Conservation (phyloP, 1,140 invertebrate genomes). For the Drosophila lacertosa region DNA sequence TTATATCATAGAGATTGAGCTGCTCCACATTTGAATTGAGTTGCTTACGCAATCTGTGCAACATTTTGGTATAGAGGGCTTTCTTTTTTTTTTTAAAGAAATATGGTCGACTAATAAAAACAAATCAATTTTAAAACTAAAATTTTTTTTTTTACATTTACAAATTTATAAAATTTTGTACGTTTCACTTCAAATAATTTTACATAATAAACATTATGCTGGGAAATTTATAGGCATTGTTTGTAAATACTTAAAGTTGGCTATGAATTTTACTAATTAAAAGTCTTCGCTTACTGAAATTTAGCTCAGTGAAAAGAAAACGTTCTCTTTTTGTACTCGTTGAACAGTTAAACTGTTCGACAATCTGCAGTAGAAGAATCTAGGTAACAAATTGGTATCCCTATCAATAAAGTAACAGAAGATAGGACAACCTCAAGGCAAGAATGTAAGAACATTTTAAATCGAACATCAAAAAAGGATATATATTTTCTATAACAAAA, state of each 20-base stretch:
- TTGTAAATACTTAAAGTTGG: not conserved
- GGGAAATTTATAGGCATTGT: not conserved
- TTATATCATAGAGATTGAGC: not conserved
- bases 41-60: not conserved
- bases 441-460: too few species aligned
- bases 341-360: too few species aligned
- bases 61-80: not conserved
- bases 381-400: not conserved
- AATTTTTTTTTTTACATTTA: not conserved
- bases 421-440: too few species aligned
- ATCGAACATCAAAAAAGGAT: too few species aligned
- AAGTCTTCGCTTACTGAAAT: too few species aligned
- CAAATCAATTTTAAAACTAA: not conserved
- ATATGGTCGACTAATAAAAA: not conserved
- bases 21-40: not conserved
- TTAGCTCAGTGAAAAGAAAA: not conserved
- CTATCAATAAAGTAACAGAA: too few species aligned
- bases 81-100: not conserved
- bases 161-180: conserved; percentile 2
- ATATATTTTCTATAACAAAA: too few species aligned
- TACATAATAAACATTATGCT: not conserved
- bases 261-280: not conserved
- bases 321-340: too few species aligned
- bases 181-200: not conserved
- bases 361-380: too few species aligned